Base-by-base conservation (phyloP, 2,113 vertebrate genomes). In the Menura novaehollandiae region DNA sequence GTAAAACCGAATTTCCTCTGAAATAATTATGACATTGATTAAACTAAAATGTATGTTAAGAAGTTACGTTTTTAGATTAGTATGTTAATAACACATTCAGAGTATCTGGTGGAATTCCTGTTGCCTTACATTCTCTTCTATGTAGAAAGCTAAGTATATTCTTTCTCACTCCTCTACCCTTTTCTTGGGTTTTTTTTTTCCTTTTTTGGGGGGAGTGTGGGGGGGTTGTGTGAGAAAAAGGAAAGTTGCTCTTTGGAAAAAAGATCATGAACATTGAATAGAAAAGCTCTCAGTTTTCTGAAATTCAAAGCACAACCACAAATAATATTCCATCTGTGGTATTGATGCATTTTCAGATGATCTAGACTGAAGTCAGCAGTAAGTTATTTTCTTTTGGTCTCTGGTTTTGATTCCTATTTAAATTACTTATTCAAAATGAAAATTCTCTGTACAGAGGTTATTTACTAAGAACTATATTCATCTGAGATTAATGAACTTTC, bases 211-310 rank as follows among this genome's bases (percentile, higher is more conserved):
- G 3, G 1, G 4, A 15, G 1, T 20, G 39, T 41, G 39, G 39
- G 39, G 39, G 1, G 4, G 18, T 1, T 20, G 4, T 19, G 8
- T 1, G 13, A 27, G 11, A 15, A 69, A 41, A 49, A 56, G 1
- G 3, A n/a, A 43, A 73, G 3, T 52, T 47, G 4, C 0, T 58
- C 15, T 49, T 66, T 80, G 7, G 9, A 13, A 67, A 63, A 64
- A 52, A 35, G 11, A 12, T 0, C 13, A 32, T 63, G 5, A 44
- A 2, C 6, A n/a, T n/a, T 49, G 11, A 53, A 33, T 26, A 64
- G 5, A 56, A 66, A 85, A 64, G 7, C 1, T 43, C 19, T 43
- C 10, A 4, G 1, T 47, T 85, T 52, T 55, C 21, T 68, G 12
- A 85, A 80, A 56, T 55, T 52, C 7, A 74, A 26, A 58, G 20